These are phyloP conservation scores for Anoplius nigerrimus DNA, from an alignment of 2,888 invertebrate genomes.

Conservation along the genomic window DNA sequence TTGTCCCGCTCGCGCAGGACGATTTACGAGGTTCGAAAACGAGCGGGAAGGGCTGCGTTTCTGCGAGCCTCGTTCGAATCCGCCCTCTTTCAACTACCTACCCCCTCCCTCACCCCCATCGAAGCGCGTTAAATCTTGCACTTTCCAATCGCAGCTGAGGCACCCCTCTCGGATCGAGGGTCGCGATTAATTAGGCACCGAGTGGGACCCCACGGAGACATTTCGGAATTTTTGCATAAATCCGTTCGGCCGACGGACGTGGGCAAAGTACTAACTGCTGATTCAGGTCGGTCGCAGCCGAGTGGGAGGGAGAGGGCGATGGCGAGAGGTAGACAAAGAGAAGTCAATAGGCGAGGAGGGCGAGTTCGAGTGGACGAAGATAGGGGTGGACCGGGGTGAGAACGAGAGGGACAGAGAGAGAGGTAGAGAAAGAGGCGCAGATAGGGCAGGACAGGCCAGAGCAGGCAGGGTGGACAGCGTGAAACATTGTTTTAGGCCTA, in stretches of 20 bases:
- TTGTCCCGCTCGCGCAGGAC: constrained; percentile 18
- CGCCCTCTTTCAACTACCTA: constrained; percentile 25
- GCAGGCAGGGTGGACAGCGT: constrained; percentile 61
- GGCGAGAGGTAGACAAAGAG: constrained; percentile 2
- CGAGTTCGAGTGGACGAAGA: neutral
- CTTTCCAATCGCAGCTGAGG: constrained; percentile 44
- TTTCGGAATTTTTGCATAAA: constrained; percentile 64
- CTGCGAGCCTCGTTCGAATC: too few species aligned
- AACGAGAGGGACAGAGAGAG: constrained; percentile 23
- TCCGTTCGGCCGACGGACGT: constrained; percentile 38
- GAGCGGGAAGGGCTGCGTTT: too few species aligned
- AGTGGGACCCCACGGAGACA: constrained; percentile 49
- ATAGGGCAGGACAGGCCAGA: constrained; percentile 12
- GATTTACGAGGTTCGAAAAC: constrained; percentile 23
- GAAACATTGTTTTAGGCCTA: constrained; percentile 72
- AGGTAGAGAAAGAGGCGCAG: constrained; percentile 22
- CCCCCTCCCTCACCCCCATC: constrained; percentile 40
- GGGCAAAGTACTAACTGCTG: constrained; percentile 57
- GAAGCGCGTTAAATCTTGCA: constrained; percentile 49
- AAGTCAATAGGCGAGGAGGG: constrained; percentile 1
- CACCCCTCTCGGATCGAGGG: neutral
- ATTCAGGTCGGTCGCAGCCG: constrained; percentile 50
- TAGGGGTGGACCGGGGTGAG: too few species aligned
- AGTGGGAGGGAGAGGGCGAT: neutral
- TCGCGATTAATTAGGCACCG: constrained; percentile 49